Percentiles rank a stretch among this genome's conserved stretches.
These are phyloP conservation scores for Eristalinus aeneus DNA, from an alignment of 2,888 invertebrate genomes.

Conservation along the genomic window DNA sequence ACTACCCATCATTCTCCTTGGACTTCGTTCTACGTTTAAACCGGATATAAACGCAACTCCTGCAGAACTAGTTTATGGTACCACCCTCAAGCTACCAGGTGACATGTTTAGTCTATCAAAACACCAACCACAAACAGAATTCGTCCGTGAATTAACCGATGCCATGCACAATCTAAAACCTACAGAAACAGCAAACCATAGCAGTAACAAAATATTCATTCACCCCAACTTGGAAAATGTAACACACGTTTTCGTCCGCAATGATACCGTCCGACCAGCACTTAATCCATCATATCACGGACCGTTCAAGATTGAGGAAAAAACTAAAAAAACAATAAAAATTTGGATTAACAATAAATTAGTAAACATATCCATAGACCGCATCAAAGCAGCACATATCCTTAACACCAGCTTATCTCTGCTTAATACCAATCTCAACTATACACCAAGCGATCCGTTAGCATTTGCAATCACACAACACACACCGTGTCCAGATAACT, in stretches of 20 bases:
- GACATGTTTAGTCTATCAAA: slow-evolving; percentile 4
- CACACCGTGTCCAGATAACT: no score
- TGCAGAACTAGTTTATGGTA: slow-evolving; percentile 30
- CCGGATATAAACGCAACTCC: slow-evolving; percentile 22
- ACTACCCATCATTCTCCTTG: slow-evolving; percentile 25
- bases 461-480: no score
- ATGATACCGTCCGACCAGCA: slow-evolving; percentile 30
- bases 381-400: no score
- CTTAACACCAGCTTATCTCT: no score
- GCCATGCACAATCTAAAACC: slow-evolving; percentile 32
- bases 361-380: no score
- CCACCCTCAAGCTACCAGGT: slow-evolving; percentile 25
- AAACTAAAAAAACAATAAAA: no score
- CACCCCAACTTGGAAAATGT: slow-evolving; percentile 22
- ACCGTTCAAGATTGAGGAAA: no score
- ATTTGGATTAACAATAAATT: no score
- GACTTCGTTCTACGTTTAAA: slow-evolving; percentile 27
- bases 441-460: no score
- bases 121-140: slow-evolving; percentile 23
- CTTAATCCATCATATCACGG: slow-evolving; percentile 49
- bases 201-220: slow-evolving; percentile 28
- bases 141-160: slow-evolving; percentile 8
- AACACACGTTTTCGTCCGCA: slow-evolving; percentile 39
- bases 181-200: slow-evolving; percentile 34
- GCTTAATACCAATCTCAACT: no score